Base-by-base conservation (phyloP, 2,888 invertebrate species). In the Drosophila conformis region DNA sequence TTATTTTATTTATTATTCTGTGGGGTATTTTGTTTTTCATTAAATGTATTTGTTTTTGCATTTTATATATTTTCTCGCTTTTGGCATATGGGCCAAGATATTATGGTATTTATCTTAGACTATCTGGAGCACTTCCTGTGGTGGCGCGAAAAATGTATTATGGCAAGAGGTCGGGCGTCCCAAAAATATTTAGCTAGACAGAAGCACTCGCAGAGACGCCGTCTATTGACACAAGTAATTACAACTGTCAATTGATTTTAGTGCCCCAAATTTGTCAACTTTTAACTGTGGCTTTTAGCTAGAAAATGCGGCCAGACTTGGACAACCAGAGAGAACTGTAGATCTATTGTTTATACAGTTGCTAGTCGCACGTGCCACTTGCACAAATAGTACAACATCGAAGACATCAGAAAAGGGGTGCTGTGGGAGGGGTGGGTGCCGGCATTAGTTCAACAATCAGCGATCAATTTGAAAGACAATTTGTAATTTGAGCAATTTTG, bases 221-320 rank as follows among this genome's bases (percentile, higher is more conserved):
- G 54, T 36, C 46, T 86, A 73, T 86, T 86, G 70, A 83, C 78
- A 73, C 70, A 85, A 90, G 88, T 87, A 90, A 87, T 89, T 89
- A 78, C 87, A 73, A 71, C 78, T 88, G 87, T 90, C 87, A 85
- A 83, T 90, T 78, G 86, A 69, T 81, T 90, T 88, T 90, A 87
- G 87, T 90, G 87, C 79, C 81, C 87, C 89, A 78, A 83, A 83
- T 90, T 87, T 80, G 88, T 87, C 86, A 82, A 63, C 59, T 57
- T 56, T 65, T 52, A 57, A 53, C 53, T 36, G 10, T 62, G 73
- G 78, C 90, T 89, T 89, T 89, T 87, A 85, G 77, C 63, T 57
- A n/a, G 69, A 69, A 65, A 87, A 80, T 86, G 80, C 67, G 80
- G 66, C 69, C 71, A 59, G 69, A 57, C 40, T 36, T 15, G 11